These are phyloP conservation scores for Nycticryphes semicollaris DNA, from an alignment of 2,113 vertebrate species.

Conservation along the genomic window DNA sequence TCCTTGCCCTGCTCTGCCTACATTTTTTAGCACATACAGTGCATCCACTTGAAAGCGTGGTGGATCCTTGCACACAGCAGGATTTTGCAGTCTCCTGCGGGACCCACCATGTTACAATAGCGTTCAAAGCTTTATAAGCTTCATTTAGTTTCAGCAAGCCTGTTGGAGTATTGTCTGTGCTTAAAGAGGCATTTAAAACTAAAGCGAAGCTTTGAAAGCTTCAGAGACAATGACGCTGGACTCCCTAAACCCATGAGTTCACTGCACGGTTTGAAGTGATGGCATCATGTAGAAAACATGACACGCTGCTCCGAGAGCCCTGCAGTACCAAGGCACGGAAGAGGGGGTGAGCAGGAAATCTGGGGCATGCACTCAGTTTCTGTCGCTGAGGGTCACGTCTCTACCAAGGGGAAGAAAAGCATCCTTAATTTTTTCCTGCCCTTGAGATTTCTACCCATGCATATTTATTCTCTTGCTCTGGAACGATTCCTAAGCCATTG, in stretches of 20 bases:
- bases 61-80: constrained; percentile 59
- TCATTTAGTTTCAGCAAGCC: constrained; percentile 62
- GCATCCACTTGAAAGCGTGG: constrained; percentile 42
- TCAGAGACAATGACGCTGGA: constrained; percentile 50
- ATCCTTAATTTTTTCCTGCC: not conserved
- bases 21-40: constrained; percentile 41
- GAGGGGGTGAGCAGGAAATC: not conserved
- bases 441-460: not conserved
- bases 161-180: constrained; percentile 58
- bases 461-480: not conserved
- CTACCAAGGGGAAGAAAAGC: not conserved
- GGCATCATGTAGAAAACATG: constrained; percentile 56
- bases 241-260: constrained; percentile 48
- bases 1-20: constrained; percentile 50
- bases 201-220: constrained; percentile 58
- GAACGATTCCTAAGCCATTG: not conserved
- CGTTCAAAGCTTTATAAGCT: constrained; percentile 66
- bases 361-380: rapidly evolving
- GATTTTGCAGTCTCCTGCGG: constrained; percentile 58
- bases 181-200: constrained; percentile 66
- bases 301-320: not conserved
- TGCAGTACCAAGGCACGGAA: not conserved
- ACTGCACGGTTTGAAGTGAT: constrained; percentile 16
- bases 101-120: constrained; percentile 50
- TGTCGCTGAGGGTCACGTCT: not conserved